A percentile compares a stretch with the other conserved stretches of the same genome.
These are phyloP conservation scores for Coptotermes formosanus DNA, from an alignment of 1,140 invertebrate genomes.

Conservation along the genomic window DNA sequence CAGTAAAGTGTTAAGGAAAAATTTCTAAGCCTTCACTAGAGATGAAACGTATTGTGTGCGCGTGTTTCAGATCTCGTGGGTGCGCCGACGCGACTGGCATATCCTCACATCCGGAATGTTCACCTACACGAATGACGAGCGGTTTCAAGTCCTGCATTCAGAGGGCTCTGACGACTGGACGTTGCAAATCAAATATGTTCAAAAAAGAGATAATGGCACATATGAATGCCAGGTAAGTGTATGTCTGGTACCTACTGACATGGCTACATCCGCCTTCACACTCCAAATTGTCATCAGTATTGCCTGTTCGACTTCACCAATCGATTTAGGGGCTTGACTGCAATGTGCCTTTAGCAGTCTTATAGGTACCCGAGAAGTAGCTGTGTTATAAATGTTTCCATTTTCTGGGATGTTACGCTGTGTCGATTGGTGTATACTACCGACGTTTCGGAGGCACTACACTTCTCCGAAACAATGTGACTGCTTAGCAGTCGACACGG, in stretches of 20 bases:
- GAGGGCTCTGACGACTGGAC: conserved; percentile 83
- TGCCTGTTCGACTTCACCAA: no score
- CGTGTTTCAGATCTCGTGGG: conserved; percentile 79
- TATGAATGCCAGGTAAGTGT: conserved; percentile 88
- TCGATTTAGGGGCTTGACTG: no score
- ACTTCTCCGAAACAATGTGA: no score
- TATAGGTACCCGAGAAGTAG: no score
- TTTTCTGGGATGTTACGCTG: no score
- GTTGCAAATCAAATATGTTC: conserved; percentile 89
- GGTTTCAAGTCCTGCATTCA: conserved; percentile 76
- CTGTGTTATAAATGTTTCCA: no score
- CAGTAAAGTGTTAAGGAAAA: no score
- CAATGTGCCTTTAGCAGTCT: no score
- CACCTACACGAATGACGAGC: conserved; percentile 88
- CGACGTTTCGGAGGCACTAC: no score
- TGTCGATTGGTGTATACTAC: no score
- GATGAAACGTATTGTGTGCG: not conserved
- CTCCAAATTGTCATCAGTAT: not conserved
- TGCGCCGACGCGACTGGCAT: conserved; percentile 85
- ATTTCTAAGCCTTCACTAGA: no score
- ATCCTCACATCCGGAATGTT: conserved; percentile 86
- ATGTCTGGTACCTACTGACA: not conserved
- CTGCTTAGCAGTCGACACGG: no score
- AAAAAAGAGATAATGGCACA: conserved; percentile 86
- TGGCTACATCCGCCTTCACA: not conserved